Evolutionary conservation across 2,113 vertebrate species (phyloP), one percentile per base, ranked within the genome.

Genomic region (Atrichornis clamosus): DNA sequence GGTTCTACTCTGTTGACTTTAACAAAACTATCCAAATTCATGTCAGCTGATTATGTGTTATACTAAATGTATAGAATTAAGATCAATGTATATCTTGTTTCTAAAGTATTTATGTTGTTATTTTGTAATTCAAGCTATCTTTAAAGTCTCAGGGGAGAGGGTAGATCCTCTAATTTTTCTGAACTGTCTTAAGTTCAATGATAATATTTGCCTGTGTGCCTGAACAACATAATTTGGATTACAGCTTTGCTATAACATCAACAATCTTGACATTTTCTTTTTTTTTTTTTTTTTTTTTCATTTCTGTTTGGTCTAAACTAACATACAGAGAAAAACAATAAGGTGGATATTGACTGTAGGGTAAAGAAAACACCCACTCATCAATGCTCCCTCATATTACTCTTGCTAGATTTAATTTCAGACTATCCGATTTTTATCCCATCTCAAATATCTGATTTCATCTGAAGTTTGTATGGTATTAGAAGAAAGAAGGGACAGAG

Each of bases 401-500:
- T 60, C 58, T 64, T 90, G 37, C 16, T 53, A 77, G 73, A 67
- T 95, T 95, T 95, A 84, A 86, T 94, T 87, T 95, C 90, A 86
- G 70, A 67, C 37, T 46, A 41, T 68, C 65, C 1, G 1, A 46
- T 82, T 82, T 90, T 96, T 87, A 93, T 73, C 78, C 74, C 50
- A 83, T 49, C 63, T 87, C 92, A 90, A 94, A 84, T 74, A 90
- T 60, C 79, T 93, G n/a, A 90, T 92, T 89, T 90, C 28, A 49
- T 68, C 58, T 60, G 32, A 75, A 60, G 68, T 84, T 81, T 93
- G 41, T 52, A 42, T 32, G n/a, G 27, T 32, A 87, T 84, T 90
- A 89, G 20, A 64, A 69, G 69, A 74, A 91, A n/a, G 46, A 85
- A 91, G 35, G 55, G 12, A 24, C 30, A 65, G 47, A 85, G 62